Conservation (phyloP, 2,888 invertebrate genomes). For the Xestia sexstrigata region DNA sequence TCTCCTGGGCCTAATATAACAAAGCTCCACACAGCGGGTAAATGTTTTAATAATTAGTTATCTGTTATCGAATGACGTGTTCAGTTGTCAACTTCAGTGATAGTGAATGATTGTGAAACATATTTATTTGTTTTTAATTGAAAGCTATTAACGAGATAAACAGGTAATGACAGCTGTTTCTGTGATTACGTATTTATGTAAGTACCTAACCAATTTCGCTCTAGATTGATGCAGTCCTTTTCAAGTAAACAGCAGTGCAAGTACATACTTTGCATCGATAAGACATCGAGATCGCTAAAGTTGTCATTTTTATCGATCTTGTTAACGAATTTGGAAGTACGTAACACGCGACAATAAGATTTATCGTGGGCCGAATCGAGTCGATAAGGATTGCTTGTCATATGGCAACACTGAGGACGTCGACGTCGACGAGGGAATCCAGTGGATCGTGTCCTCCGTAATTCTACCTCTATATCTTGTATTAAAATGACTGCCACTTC, state of each 20-base stretch:
- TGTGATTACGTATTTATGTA: constrained; percentile 1
- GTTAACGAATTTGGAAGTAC: no score
- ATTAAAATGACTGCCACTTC: no score
- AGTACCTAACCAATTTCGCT: background rate
- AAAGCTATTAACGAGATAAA: background rate
- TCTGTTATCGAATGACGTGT: background rate
- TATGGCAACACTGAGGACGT: no score
- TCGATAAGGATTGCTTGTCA: no score
- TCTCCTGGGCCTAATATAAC: background rate
- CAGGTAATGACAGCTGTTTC: background rate
- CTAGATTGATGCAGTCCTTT: background rate
- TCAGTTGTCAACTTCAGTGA: constrained; percentile 7
- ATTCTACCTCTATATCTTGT: no score
- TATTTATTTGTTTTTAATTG: constrained; percentile 27
- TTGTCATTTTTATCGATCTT: no score
- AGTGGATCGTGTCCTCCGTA: no score
- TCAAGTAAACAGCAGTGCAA: background rate
- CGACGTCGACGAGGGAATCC: no score
- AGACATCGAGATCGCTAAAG: no score
- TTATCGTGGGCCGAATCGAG: no score
- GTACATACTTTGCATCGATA: no score
- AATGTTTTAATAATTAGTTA: constrained; percentile 8
- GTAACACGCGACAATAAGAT: no score
- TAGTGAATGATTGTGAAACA: background rate
- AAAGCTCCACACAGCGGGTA: background rate